phyloP scores from a whole-genome alignment of 2,113 vertebrate genomes.

The Cryptotis parvus region DNA sequence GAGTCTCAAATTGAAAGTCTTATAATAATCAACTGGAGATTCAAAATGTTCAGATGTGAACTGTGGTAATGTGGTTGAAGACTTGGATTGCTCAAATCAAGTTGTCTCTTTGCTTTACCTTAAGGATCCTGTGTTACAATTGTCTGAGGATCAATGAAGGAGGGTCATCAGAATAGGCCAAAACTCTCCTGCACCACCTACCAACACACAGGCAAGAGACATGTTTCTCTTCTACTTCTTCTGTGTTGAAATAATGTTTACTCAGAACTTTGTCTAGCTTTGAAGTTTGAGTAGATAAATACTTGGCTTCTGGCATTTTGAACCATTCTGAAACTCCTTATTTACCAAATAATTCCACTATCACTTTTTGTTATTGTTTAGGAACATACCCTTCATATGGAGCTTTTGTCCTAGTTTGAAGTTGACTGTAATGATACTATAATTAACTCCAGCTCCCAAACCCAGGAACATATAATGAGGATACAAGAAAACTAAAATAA shows the following conservation, averaged over 20 bases:
- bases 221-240: neutral
- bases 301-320: neutral
- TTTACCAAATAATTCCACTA: neutral
- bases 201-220: neutral
- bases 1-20: neutral
- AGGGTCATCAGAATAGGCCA: neutral
- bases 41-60: neutral
- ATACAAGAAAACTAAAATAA: neutral
- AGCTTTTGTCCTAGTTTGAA: conserved; percentile 26
- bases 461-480: neutral
- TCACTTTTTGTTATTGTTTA: neutral
- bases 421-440: neutral
- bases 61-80: neutral
- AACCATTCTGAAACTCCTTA: neutral
- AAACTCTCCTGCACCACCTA: neutral
- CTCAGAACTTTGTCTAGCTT: neutral
- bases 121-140: neutral
- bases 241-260: neutral
- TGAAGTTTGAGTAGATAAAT: neutral
- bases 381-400: neutral
- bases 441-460: neutral
- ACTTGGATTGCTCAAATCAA: neutral
- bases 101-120: neutral
- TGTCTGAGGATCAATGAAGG: neutral
- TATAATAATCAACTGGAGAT: neutral